Evolutionary conservation across 2,113 vertebrate species (phyloP).

Genomic region (Petroica traversi): DNA sequence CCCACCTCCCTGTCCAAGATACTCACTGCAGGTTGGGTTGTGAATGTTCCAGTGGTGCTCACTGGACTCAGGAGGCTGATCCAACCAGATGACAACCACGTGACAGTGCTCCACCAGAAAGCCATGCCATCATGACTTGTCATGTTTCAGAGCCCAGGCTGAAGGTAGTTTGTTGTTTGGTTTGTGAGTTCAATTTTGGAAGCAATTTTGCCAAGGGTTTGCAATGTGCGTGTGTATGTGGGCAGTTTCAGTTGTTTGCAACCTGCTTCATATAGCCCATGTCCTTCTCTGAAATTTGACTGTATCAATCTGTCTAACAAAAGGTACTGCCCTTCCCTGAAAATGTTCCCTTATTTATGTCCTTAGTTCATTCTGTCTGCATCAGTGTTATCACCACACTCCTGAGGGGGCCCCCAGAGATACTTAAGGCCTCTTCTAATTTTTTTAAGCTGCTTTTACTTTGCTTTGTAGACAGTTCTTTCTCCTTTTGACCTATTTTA

Average conservation of each 20-base stretch:
- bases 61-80: not conserved
- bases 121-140: not conserved
- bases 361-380: not conserved
- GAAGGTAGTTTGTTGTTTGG: not conserved
- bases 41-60: not conserved
- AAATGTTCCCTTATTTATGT: not conserved
- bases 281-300: not conserved
- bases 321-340: not conserved
- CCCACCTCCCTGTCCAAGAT: not conserved
- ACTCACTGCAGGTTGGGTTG: not conserved
- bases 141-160: not conserved
- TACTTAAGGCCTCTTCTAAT: not conserved
- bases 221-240: not conserved
- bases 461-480: not conserved
- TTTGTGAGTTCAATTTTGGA: not conserved
- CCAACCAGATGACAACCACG: not conserved
- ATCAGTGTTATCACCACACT: not conserved
- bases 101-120: not conserved
- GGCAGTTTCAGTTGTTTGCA: not conserved
- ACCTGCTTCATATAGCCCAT: not conserved
- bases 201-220: not conserved
- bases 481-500: not conserved
- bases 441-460: not conserved
- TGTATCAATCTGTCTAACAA: not conserved
- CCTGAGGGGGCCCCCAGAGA: not conserved